These are phyloP conservation scores for Xenopus laevis DNA, from an alignment of 2,113 vertebrate genomes.

Conservation along the genomic window DNA sequence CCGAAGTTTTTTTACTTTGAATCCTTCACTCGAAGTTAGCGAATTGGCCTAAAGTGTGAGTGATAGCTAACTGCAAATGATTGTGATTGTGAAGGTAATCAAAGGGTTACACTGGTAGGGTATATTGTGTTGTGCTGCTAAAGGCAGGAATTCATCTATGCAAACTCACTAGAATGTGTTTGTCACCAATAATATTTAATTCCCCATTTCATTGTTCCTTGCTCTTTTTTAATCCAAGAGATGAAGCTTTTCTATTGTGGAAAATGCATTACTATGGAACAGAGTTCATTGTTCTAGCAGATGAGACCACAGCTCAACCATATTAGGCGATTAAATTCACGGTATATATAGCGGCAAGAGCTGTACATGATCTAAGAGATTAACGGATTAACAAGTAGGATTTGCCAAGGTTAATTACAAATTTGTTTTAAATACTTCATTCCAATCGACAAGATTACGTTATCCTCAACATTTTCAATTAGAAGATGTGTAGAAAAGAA, in stretches of 20 bases:
- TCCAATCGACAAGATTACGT: conserved; percentile 27
- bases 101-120: no score
- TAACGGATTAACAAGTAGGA: conserved; percentile 30
- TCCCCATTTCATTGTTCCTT: background rate
- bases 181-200: background rate
- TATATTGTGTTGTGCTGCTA: no score
- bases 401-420: conserved; percentile 41
- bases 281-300: conserved; percentile 12
- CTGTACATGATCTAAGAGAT: conserved; percentile 34
- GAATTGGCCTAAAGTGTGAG: no score
- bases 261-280: background rate
- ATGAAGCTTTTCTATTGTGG: background rate
- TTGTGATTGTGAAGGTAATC: no score
- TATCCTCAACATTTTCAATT: background rate
- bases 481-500: background rate
- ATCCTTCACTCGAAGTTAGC: no score
- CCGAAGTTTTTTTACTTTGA: no score
- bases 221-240: background rate
- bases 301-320: background rate
- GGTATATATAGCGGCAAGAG: conserved; percentile 8
- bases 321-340: no score
- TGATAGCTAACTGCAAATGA: no score
- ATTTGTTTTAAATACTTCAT: background rate
- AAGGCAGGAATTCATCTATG: no score
- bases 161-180: no score